phyloP scores from a whole-genome alignment of 2,113 vertebrate species.

The Anoplopoma fimbria region DNA sequence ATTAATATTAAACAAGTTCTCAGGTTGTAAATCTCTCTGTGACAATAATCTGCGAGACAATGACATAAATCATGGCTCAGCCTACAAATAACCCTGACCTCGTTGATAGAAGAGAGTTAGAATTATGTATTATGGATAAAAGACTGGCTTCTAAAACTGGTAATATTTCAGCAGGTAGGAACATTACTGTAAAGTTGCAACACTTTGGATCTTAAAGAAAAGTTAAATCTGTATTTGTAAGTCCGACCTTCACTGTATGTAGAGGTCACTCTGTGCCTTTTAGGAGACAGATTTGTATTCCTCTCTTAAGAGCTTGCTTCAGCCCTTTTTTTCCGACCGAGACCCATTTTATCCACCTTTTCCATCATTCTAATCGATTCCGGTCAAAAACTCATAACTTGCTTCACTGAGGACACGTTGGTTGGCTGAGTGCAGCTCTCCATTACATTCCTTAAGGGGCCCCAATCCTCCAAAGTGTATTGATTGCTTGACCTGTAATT shows the following conservation, averaged over 20 bases:
- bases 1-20: neutral
- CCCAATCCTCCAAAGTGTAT: constrained; percentile 35
- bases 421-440: constrained; percentile 54
- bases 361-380: constrained; percentile 68
- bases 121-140: neutral
- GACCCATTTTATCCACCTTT: constrained; percentile 48
- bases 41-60: constrained; percentile 1
- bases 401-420: constrained; percentile 72
- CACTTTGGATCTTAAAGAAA: neutral
- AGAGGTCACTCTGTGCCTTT: constrained; percentile 14
- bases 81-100: constrained; percentile 1
- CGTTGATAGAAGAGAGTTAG: neutral
- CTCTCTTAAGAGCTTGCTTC: constrained; percentile 24
- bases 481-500: constrained; percentile 56
- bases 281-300: constrained; percentile 31
- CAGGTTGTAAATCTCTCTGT: neutral
- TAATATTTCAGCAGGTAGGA: neutral
- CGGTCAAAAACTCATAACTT: constrained; percentile 71
- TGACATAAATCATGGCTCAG: neutral
- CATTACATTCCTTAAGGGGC: constrained; percentile 43
- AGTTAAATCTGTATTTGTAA: constrained; percentile 10
- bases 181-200: neutral
- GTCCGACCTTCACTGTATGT: neutral
- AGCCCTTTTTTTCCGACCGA: constrained; percentile 26
- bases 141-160: neutral